Base-by-base conservation (phyloP, 2,113 vertebrate species). In the Alligator mississippiensis region DNA sequence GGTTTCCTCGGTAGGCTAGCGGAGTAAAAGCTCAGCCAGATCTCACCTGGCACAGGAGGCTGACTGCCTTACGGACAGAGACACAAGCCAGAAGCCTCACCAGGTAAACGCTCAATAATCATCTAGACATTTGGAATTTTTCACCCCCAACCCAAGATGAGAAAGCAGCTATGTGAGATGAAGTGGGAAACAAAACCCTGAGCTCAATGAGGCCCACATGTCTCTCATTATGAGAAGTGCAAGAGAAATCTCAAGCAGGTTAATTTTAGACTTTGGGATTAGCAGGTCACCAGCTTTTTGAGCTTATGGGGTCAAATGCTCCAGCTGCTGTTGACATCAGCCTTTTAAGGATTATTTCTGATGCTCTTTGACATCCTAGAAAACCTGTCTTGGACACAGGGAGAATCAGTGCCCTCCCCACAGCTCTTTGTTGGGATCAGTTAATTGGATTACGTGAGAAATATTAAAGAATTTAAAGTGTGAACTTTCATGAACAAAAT, bases 21-120 rank as follows among this genome's bases (percentile, higher is more conserved):
- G 19, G 24, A 18, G 15, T 19, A 4, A 25, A 38, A 13, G 63
- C 61, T 3, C 80, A 11, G 8, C 3, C 75, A 9, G 15, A 24
- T 54, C 85, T 6, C 17, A 3, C n/a, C 3, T 0, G 6, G 4
- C 9, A 16, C 0, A 28, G 38, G 84, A 38, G 17, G 68, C 59
- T 14, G 83, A 5, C 54, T 28, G 2, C 80, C 80, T 3, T 0
- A 0, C 0, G 11, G 84, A 66, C 16, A 27, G 64, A 28, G 54
- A 10, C 2, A 0, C 4, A 77, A n/a, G 21, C 13, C 21, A 25
- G 27, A 16, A 77, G 54, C 75, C 10, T 77, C 47, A 57, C 34
- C 22, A 77, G 2, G 25, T 57, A 57, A 10, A 57, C 28, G 6
- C 3, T 16, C 25, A 77, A 57, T 28, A 47, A 57, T 28, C 11